A percentile compares a stretch with the other conserved stretches of the same genome.
These are phyloP conservation scores for Drosophila pseudoananassae DNA, from an alignment of 1,140 invertebrate genomes.

Conservation along the genomic window DNA sequence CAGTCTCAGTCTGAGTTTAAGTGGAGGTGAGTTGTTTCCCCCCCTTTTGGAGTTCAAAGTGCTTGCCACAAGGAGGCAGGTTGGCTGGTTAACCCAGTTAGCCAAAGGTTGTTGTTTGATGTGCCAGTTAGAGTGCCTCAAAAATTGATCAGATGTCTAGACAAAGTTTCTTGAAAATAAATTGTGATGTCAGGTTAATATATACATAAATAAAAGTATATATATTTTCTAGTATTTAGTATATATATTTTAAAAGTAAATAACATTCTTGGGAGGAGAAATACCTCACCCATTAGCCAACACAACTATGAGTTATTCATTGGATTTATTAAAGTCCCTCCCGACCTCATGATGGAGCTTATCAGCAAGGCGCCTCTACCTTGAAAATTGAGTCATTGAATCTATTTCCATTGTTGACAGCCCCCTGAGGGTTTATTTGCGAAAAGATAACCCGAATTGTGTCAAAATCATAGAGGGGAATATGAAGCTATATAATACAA, in stretches of 20 bases:
- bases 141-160: slow-evolving; percentile 31
- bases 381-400: slow-evolving; percentile 58
- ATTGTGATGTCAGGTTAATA: background rate
- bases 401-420: slow-evolving; percentile 72
- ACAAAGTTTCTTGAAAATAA: slow-evolving; percentile 18
- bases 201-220: no score
- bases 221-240: background rate
- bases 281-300: slow-evolving; percentile 21
- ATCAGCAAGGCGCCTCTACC: slow-evolving; percentile 34
- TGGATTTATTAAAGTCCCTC: no score
- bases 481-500: no score
- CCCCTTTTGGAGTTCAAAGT: slow-evolving; percentile 37
- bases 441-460: slow-evolving; percentile 68
- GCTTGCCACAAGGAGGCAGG: slow-evolving; percentile 29
- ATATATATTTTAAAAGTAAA: no score
- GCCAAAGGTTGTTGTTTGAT: slow-evolving; percentile 65
- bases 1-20: slow-evolving; percentile 19
- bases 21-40: slow-evolving; percentile 17
- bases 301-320: slow-evolving; percentile 40
- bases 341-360: slow-evolving; percentile 10
- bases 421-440: slow-evolving; percentile 38
- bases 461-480: slow-evolving; percentile 38
- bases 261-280: no score
- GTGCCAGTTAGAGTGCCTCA: slow-evolving; percentile 47
- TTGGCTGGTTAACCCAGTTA: slow-evolving; percentile 65